A percentile compares a stretch with the other conserved stretches of the same genome.
phyloP scores from a whole-genome alignment of 2,797 vertebrate genomes.

The Aplochiton taeniatus region DNA sequence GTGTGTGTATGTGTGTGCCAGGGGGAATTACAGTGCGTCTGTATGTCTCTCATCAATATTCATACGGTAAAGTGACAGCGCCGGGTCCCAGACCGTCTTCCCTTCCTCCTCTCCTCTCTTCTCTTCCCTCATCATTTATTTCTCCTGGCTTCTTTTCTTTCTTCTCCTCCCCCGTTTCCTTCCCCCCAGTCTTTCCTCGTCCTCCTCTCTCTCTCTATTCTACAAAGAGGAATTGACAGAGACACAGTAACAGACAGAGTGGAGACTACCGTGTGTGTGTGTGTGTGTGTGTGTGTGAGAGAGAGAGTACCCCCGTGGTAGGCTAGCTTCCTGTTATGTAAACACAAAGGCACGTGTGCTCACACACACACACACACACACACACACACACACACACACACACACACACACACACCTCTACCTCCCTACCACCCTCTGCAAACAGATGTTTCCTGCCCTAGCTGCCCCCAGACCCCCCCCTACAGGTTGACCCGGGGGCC shows the following conservation, averaged over 20 bases:
- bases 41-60: background rate
- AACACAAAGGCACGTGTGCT: background rate
- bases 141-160: background rate
- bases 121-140: background rate
- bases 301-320: too few relatives aligned
- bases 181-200: background rate
- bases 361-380: slow-evolving; percentile 1
- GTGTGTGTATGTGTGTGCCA: slow-evolving; percentile 12
- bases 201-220: background rate
- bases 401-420: background rate
- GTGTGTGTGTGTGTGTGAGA: too few relatives aligned
- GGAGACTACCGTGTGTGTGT: too few relatives aligned
- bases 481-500: slow-evolving; percentile 46
- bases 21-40: background rate
- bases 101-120: too few relatives aligned
- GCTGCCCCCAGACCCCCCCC: slow-evolving; percentile 34
- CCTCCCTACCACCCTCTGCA: background rate
- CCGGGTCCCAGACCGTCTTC: too few relatives aligned
- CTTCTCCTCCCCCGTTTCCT: background rate
- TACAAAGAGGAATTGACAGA: too few relatives aligned
- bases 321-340: too few relatives aligned
- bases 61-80: background rate
- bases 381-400: background rate
- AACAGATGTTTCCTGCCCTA: slow-evolving; percentile 71
- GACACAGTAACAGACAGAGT: too few relatives aligned